Conservation (phyloP, 1,140 invertebrate genomes). For the Riptortus pedestris region DNA sequence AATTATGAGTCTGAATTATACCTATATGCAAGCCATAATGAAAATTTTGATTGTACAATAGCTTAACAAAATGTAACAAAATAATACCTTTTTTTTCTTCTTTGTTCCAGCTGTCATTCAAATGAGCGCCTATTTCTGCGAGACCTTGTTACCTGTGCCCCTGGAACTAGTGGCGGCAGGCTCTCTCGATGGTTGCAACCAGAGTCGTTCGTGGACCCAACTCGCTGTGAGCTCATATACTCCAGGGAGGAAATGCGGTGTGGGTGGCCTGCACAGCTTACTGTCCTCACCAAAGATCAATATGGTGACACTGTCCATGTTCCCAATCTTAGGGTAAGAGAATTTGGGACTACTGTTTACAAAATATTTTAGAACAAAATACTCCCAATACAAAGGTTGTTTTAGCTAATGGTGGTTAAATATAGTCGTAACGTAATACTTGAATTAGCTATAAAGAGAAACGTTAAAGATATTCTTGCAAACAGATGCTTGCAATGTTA, state of each 20-base stretch:
- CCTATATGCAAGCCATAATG: too few species aligned
- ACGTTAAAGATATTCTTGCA: too few species aligned
- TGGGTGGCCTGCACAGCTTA: conserved; percentile 69
- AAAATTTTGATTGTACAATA: too few species aligned
- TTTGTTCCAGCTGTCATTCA: conserved; percentile 53
- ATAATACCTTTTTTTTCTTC: too few species aligned
- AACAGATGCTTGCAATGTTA: too few species aligned
- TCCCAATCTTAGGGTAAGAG: conserved; percentile 67
- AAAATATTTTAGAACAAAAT: background rate
- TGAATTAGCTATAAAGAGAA: too few species aligned
- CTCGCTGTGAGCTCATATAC: conserved; percentile 64
- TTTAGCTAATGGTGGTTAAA: background rate
- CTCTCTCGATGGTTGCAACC: conserved; percentile 90
- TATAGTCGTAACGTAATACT: background rate
- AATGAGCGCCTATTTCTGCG: conserved; percentile 89
- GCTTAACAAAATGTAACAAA: too few species aligned
- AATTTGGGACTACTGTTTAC: too few species aligned
- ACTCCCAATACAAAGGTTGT: background rate
- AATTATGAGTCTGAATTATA: too few species aligned
- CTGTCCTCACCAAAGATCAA: conserved; percentile 80
- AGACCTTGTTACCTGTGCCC: conserved; percentile 78
- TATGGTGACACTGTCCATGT: conserved; percentile 79
- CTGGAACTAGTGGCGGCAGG: conserved; percentile 80
- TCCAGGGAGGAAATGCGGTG: conserved; percentile 65
- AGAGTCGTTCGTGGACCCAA: conserved; percentile 80